phyloP scores from a whole-genome alignment of 1,140 invertebrate species.

The Capitella teleta region DNA sequence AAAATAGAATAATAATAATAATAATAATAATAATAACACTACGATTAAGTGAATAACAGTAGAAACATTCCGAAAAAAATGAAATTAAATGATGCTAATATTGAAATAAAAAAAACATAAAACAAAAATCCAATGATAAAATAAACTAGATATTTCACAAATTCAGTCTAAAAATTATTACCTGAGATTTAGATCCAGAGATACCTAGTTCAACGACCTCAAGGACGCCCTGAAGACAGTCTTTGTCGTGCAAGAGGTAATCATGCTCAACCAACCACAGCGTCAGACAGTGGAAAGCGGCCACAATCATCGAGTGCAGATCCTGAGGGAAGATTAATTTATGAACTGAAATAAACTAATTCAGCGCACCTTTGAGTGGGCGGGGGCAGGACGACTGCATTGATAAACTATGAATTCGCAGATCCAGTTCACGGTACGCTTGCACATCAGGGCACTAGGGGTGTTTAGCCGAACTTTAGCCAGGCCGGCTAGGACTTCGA shows the following conservation, averaged over 20 bases:
- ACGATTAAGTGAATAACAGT: no score
- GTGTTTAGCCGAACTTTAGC: conserved; percentile 48
- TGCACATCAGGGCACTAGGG: conserved; percentile 36
- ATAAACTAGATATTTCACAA: no score
- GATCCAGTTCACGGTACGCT: conserved; percentile 88
- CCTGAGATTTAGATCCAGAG: conserved; percentile 78
- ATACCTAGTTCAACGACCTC: conserved; percentile 96
- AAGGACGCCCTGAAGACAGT: conserved; percentile 80
- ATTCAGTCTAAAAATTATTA: no score
- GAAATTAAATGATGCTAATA: no score
- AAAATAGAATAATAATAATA: no score
- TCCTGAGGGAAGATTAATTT: no score
- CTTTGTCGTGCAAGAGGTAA: conserved; percentile 76
- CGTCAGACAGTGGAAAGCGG: conserved; percentile 57
- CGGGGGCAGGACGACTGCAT: conserved; percentile 85
- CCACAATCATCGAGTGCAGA: conserved; percentile 78
- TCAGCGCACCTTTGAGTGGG: conserved; percentile 95
- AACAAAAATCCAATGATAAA: no score
- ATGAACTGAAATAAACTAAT: conserved; percentile 11
- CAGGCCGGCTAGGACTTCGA: conserved; percentile 79
- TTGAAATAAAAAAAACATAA: no score
- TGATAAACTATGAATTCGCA: conserved; percentile 95
- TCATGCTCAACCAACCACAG: conserved; percentile 85
- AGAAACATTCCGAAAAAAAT: no score
- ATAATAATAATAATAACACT: no score